These are phyloP conservation scores for Euproctis similis DNA, from an alignment of 2,888 invertebrate genomes.

Conservation along the genomic window DNA sequence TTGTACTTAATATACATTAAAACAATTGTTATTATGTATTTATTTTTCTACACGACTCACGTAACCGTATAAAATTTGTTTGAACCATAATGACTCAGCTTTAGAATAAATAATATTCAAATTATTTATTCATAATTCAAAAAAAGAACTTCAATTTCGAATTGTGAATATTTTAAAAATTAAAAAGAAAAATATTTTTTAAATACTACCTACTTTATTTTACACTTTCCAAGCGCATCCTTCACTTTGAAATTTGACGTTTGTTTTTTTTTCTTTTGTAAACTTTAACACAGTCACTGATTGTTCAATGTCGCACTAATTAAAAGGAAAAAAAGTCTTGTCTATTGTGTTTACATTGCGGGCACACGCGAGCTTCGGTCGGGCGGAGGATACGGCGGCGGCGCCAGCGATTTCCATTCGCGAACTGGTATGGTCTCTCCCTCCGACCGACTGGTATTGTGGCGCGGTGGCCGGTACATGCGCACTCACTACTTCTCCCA, in stretches of 20 bases:
- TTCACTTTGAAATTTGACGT: constrained; percentile 28
- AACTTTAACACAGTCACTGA: constrained; percentile 30
- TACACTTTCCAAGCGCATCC: constrained; percentile 1
- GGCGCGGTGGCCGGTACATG: constrained; percentile 53
- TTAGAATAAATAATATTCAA: too few species aligned
- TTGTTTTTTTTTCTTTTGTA: constrained; percentile 12
- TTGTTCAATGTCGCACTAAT: constrained; percentile 34
- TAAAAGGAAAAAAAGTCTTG: constrained; percentile 18
- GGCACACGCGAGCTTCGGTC: constrained; percentile 22
- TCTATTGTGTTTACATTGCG: constrained; percentile 44
- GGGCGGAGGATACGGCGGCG: constrained; percentile 34
- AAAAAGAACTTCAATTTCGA: constrained; percentile 1
- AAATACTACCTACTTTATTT: constrained; percentile 19
- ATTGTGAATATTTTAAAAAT: constrained; percentile 1
- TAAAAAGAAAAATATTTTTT: constrained; percentile 1
- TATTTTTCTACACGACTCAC: constrained; percentile 40
- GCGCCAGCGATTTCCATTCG: constrained; percentile 38
- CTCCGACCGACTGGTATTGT: constrained; percentile 35
- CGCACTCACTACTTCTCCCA: constrained; percentile 55
- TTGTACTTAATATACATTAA: constrained; percentile 42
- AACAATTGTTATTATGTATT: too few species aligned
- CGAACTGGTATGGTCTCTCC: constrained; percentile 48
- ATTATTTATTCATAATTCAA: too few species aligned
- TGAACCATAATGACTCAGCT: constrained; percentile 14
- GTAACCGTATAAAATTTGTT: constrained; percentile 28